Conservation (phyloP, 1,140 invertebrate species). For the Sesamia nonagrioides region DNA sequence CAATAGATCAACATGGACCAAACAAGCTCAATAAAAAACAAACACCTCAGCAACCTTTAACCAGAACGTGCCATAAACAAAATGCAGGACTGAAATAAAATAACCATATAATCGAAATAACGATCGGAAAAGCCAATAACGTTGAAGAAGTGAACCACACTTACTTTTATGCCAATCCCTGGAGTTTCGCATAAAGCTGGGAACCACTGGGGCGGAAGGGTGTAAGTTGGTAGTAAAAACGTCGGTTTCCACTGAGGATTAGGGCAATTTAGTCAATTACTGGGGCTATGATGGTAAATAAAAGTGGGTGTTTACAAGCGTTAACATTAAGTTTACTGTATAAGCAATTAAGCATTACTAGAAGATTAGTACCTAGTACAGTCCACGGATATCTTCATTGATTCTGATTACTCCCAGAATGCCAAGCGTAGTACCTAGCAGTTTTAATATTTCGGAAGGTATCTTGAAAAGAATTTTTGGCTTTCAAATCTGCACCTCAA, state of each 20-base stretch:
- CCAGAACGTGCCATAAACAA: conserved; percentile 23
- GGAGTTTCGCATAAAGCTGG: not conserved
- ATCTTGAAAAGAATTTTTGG: no score
- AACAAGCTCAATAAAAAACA: conserved; percentile 2
- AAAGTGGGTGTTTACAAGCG: conserved; percentile 20
- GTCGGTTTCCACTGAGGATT: conserved; percentile 8
- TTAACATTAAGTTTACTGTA: not conserved
- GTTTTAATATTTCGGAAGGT: no score
- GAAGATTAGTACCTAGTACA: no score
- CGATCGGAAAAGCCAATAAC: conserved; percentile 36
- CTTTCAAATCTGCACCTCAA: no score
- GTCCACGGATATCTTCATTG: no score
- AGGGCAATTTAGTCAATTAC: conserved; percentile 29
- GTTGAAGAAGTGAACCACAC: conserved; percentile 22
- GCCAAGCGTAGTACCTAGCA: no score
- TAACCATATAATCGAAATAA: conserved; percentile 34
- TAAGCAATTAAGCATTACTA: not conserved
- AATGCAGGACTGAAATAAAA: conserved; percentile 16
- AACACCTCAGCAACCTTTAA: conserved; percentile 17
- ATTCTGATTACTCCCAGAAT: no score
- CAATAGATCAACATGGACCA: not conserved
- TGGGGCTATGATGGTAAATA: conserved; percentile 8
- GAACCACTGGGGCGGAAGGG: conserved; percentile 6
- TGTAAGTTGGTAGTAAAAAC: conserved; percentile 28
- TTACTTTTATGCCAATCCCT: conserved; percentile 34